These are phyloP conservation scores for Aythya fuligula DNA, from an alignment of 2,797 vertebrate species.

Conservation along the genomic window DNA sequence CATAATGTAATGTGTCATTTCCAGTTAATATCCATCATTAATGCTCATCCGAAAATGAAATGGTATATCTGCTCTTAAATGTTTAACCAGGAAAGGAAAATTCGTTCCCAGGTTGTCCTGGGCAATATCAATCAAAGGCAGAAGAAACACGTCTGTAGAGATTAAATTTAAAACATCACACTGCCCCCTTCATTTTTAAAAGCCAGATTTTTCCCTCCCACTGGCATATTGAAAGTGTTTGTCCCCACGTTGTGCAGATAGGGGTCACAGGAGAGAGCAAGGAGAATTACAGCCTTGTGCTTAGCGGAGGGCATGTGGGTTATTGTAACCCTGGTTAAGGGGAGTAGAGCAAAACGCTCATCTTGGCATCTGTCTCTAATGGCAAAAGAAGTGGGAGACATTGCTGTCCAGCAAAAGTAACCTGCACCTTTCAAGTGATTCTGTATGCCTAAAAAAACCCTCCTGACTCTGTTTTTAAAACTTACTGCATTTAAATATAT, in stretches of 20 bases:
- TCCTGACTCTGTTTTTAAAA: not conserved
- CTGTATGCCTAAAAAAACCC: not conserved
- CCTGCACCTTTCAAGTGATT: not conserved
- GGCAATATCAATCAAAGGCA: not conserved
- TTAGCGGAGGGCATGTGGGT: not conserved
- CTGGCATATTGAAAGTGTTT: not conserved
- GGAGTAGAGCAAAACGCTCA: not conserved
- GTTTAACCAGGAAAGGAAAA: not conserved
- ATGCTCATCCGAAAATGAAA: not conserved
- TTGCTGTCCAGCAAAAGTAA: not conserved
- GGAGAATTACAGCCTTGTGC: not conserved
- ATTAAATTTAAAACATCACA: not conserved
- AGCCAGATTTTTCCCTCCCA: not conserved
- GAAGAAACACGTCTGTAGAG: not conserved
- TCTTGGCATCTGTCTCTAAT: not conserved
- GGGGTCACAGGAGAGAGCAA: not conserved
- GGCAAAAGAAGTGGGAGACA: not conserved
- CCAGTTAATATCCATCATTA: not conserved
- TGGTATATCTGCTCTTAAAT: not conserved
- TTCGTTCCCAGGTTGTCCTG: not conserved
- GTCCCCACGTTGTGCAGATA: rapidly evolving
- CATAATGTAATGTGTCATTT: constrained; percentile 3
- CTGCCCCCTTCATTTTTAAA: not conserved
- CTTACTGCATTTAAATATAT: no score
- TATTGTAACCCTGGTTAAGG: not conserved